Evolutionary conservation across 2,113 vertebrate species (phyloP).

Genomic region (Paramormyrops kingsleyae): DNA sequence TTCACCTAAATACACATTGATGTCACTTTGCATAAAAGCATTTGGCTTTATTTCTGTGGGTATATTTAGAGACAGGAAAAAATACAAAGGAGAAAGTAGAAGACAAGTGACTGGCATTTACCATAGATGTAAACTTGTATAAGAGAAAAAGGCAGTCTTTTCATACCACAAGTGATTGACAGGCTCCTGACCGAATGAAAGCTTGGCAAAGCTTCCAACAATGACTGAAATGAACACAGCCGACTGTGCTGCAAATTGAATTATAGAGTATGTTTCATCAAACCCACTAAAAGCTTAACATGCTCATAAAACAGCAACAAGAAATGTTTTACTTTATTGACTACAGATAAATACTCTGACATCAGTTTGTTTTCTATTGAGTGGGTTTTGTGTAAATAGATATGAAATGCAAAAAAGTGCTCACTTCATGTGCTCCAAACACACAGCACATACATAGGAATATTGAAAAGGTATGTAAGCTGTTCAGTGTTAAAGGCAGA

Average conservation of each 20-base stretch:
- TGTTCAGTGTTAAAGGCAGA: not conserved
- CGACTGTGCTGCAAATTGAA: not conserved
- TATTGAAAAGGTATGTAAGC: not conserved
- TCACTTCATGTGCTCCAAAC: not conserved
- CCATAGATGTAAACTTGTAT: not conserved
- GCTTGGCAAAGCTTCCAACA: not conserved
- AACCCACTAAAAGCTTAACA: not conserved
- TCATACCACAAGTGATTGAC: not conserved
- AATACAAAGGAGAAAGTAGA: not conserved
- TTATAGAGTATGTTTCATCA: not conserved
- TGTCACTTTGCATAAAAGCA: not conserved
- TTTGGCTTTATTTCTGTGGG: not conserved
- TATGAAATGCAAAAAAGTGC: not conserved
- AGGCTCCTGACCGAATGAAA: not conserved
- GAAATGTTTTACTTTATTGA: not conserved
- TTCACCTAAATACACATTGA: not conserved
- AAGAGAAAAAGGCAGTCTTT: not conserved
- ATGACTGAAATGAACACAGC: not conserved
- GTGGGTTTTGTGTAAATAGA: not conserved
- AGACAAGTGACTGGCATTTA: not conserved
- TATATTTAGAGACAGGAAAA: not conserved
- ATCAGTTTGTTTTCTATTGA: not conserved
- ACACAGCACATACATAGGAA: not conserved
- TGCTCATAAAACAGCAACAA: not conserved
- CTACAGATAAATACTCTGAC: not conserved